Base-by-base conservation (phyloP, 2,797 vertebrate species). In the Uromys caudimaculatus region DNA sequence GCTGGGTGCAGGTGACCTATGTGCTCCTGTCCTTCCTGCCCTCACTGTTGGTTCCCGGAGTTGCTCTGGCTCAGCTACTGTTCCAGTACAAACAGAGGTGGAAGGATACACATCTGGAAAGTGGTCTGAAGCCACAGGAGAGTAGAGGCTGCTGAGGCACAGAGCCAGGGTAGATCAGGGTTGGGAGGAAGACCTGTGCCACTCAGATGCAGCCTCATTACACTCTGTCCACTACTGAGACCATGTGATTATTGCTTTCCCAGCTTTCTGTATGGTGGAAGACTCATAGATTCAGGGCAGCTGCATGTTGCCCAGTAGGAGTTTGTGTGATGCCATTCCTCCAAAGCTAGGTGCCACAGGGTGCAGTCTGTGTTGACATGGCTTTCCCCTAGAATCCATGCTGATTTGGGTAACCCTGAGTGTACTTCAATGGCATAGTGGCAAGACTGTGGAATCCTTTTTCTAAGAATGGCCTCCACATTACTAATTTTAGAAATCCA, bases 1-100 rank as follows among this genome's bases (percentile, higher is more conserved):
- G 92, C 52, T 99, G 99, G 99, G 99, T 99, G 67, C 98, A 98
- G 64, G 97, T 95, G 79, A 97, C 98, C 73, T 99, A 99, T 69
- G 75, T 98, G 93, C 95, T 99, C 54, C 97, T 99, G 84, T 98
- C 97, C 47, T 52, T 89, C 0, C 6, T 99, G 9, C 99, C 99
- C 0, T 97, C 98, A 0, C 0, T 99, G 41, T 98, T 98, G 38
- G 98, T 99, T 77, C 99, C 99, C 3, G 88, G 95, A 2, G 98
- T 98, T 41, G 99, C 99, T 0, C 52, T 99, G 89, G 98, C 98
- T 94, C 98, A 98, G 32, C 97, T 99, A n/a, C 69, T 96, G 0
- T 84, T 95, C 91, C 82, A 79, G 81, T 52, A 85, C 50, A 71
- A 41, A 76, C 0, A 23, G 41, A 93, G 94, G 95, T 3, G 6